Base-by-base conservation (phyloP, 2,797 vertebrate species). In the Oreortyx pictus region DNA sequence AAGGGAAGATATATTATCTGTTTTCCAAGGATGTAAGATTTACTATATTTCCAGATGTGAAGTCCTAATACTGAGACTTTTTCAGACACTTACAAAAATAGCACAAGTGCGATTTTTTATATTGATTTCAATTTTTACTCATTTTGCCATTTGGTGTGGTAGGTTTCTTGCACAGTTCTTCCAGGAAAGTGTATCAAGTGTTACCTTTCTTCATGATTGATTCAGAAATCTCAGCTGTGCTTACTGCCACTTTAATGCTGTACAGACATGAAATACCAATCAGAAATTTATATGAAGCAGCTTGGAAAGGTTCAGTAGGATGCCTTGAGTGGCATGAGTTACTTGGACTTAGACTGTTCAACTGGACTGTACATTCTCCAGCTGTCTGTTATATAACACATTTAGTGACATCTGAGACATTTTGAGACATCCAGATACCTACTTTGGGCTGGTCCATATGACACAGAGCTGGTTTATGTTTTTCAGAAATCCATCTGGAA, bases 1-100 rank as follows among this genome's bases (percentile, higher is more conserved):
- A 82, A 87, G 50, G 47, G 47, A 83, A 22, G 67, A 27, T 68
- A 44, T 43, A 70, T 83, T 87, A 62, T 61, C 54, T 31, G 35
- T 68, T 83, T 73, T 83, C 44, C 19, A 25, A 29, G 67, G 67
- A 74, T 31, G 61, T 23, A 46, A 61, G 61, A 79, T 74, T 78
- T 75, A 64, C 74, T 73, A n/a, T 37, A 62, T 66, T 64, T 87
- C 47, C 82, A 91, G 78, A 87, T 6, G 44, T 13, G n/a, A 61
- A 61, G 35, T 56, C 43, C 61, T 68, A 44, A 62, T 67, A 56
- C 14, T 37, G 62, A 80, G 24, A 9, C 5, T 49, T 44, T 66
- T 68, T 44, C 68, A 73, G 39, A 44, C 2, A 4, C 27, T 33
- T 73, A 62, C 37, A 41, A n/a, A 67, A 61, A n/a, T 19, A 56